Conservation (phyloP, 2,888 invertebrate species). For the Xanthorhoe spadicearia region DNA sequence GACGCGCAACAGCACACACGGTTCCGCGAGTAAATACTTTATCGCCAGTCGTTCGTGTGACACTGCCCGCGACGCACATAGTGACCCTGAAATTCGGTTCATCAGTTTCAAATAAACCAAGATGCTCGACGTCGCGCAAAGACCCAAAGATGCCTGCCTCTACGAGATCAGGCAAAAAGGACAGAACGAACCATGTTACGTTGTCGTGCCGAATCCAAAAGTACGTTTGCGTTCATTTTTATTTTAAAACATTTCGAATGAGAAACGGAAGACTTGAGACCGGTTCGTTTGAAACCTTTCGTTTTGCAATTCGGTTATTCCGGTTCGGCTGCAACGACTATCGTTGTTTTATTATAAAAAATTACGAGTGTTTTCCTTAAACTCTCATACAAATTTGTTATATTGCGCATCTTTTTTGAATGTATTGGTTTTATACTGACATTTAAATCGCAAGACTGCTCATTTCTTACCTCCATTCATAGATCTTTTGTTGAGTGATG, state of each 20-base stretch:
- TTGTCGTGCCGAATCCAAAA: constrained; percentile 88
- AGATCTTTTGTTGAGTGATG: constrained; percentile 20
- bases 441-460: neutral
- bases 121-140: constrained; percentile 76
- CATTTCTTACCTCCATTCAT: neutral
- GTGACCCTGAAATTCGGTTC: constrained; percentile 61
- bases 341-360: neutral
- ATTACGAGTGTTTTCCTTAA: constrained; percentile 2
- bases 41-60: constrained; percentile 60
- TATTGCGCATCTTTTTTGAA: neutral
- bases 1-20: constrained; percentile 62
- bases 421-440: neutral
- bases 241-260: constrained; percentile 16
- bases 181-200: constrained; percentile 87
- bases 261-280: constrained; percentile 8
- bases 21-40: constrained; percentile 46
- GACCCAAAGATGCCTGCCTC: constrained; percentile 83
- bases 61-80: constrained; percentile 60
- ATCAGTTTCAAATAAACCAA: constrained; percentile 47
- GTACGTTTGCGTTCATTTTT: constrained; percentile 72
- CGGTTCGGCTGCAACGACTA: constrained; percentile 5
- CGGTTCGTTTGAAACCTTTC: constrained; percentile 28
- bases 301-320: constrained; percentile 20
- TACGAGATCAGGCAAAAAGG: constrained; percentile 88
- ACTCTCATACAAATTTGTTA: neutral